Conservation (phyloP, 2,888 invertebrate genomes). For the Drosophila borborema region DNA sequence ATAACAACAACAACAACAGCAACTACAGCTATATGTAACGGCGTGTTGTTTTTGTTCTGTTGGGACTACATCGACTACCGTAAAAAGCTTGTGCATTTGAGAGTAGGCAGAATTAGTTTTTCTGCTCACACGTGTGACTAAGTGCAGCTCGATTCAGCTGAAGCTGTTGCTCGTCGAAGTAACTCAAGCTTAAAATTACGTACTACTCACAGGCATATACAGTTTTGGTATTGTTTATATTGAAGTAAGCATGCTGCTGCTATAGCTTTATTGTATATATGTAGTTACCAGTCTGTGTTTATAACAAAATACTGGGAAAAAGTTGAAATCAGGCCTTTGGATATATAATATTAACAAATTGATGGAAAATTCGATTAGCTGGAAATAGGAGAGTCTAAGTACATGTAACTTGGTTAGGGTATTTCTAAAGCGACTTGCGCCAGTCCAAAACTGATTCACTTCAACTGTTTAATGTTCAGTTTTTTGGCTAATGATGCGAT, state of each 20-base stretch:
- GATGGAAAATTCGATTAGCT: background rate
- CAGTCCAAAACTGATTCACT: background rate
- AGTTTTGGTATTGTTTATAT: background rate
- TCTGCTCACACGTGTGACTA: slow-evolving; percentile 1
- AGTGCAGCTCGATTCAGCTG: background rate
- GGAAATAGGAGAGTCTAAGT: no score
- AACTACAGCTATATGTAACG: slow-evolving; percentile 18
- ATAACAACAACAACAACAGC: slow-evolving; percentile 18
- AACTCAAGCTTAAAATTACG: background rate
- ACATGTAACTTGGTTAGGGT: slow-evolving; percentile 1
- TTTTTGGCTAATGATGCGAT: slow-evolving; percentile 44
- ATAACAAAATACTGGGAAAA: background rate
- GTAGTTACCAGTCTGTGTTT: background rate
- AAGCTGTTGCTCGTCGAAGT: background rate
- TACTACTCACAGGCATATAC: background rate
- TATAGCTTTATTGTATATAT: background rate
- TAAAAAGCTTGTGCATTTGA: background rate
- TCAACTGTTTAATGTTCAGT: slow-evolving; percentile 28
- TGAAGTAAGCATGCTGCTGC: no score
- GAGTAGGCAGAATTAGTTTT: slow-evolving; percentile 4
- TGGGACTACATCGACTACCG: slow-evolving; percentile 4
- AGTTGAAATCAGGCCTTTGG: background rate
- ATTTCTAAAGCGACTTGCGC: slow-evolving; percentile 6
- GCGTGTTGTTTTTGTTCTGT: slow-evolving; percentile 9
- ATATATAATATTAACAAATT: background rate